phyloP scores from a whole-genome alignment of 2,113 vertebrate genomes.

The Oryctolagus cuniculus region DNA sequence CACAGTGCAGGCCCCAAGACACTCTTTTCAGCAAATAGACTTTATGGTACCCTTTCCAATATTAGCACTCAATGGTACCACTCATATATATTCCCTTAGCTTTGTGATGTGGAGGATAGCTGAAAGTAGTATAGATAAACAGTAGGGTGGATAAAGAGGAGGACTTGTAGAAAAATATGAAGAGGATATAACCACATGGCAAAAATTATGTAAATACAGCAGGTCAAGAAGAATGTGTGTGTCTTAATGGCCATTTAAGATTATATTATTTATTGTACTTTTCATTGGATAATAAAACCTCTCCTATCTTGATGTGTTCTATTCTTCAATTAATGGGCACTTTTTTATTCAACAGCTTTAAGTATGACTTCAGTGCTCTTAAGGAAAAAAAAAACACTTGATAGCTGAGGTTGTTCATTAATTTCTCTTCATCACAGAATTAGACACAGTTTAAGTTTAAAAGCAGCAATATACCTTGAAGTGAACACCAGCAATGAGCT shows the following conservation, averaged over 20 bases:
- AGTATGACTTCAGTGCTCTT: conserved; percentile 58
- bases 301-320: conserved; percentile 50
- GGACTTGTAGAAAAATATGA: neutral
- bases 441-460: conserved; percentile 60
- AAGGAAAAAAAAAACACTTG: conserved; percentile 38
- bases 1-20: neutral
- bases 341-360: conserved; percentile 69
- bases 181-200: neutral
- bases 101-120: neutral
- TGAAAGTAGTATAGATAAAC: neutral
- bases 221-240: conserved; percentile 55
- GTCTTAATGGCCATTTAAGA: conserved; percentile 63
- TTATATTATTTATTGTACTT: conserved; percentile 41
- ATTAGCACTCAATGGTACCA: neutral
- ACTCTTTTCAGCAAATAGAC: neutral
- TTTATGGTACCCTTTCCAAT: neutral
- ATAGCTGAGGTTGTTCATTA: conserved; percentile 62
- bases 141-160: neutral
- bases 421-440: conserved; percentile 68
- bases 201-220: conserved; percentile 46
- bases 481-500: conserved; percentile 18
- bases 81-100: neutral
- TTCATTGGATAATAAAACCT: conserved; percentile 64
- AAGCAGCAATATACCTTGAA: conserved; percentile 49
- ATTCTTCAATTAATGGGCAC: conserved; percentile 61